Evolutionary conservation across 2,888 invertebrate genomes (phyloP).

Genomic region (Strigamia maritima): DNA sequence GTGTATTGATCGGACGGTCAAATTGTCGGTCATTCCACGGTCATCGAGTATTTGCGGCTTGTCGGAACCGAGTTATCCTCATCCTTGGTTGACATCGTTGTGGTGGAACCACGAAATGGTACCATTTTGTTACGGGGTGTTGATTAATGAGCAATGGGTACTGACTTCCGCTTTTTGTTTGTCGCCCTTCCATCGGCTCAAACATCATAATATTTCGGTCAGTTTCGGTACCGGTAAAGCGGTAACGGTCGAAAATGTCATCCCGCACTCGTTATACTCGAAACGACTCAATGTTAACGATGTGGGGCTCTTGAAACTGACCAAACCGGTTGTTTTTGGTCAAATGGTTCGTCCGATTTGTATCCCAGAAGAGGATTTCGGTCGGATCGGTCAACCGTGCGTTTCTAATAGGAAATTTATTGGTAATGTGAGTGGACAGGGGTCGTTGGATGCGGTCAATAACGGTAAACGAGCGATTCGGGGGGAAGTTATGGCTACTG

Average conservation of each 20-base stretch:
- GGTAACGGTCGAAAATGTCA: background rate
- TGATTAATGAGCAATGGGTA: conserved; percentile 33
- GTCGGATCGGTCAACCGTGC: background rate
- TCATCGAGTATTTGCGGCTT: conserved; percentile 26
- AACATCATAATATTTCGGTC: background rate
- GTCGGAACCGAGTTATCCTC: background rate
- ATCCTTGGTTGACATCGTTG: conserved; percentile 24
- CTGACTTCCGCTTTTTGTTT: conserved; percentile 32
- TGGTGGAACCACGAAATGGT: conserved; percentile 36
- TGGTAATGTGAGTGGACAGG: background rate
- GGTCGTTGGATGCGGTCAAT: background rate
- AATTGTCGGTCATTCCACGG: background rate
- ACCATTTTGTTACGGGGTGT: conserved; percentile 34
- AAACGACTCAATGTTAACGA: conserved; percentile 24
- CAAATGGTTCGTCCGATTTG: background rate
- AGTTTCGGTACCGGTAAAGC: background rate
- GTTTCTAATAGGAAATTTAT: background rate
- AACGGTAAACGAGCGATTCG: background rate
- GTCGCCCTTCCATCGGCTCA: background rate
- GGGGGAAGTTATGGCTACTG: background rate
- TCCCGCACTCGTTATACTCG: background rate
- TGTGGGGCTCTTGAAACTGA: conserved; percentile 28
- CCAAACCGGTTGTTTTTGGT: background rate
- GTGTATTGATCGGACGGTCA: background rate
- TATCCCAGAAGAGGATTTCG: background rate